Evolutionary conservation across 2,888 invertebrate species (phyloP).

Genomic region (Calameuta filiformis): DNA sequence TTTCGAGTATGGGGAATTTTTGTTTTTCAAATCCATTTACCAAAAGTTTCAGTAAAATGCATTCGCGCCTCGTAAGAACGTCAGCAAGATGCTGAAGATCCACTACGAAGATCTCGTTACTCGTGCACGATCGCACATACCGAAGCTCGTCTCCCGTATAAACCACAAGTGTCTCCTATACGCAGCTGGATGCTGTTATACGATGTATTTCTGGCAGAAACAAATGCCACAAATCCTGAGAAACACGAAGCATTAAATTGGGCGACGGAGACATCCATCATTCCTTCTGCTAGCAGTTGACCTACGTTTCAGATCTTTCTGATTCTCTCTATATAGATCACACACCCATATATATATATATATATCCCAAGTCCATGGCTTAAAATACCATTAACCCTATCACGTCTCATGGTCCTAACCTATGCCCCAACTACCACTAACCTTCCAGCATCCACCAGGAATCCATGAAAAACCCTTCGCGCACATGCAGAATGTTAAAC

Average conservation of each 20-base stretch:
- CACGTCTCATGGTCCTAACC: conserved; percentile 1
- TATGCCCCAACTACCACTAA: background rate
- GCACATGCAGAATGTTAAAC: background rate
- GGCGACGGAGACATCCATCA: conserved; percentile 25
- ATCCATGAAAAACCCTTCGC: background rate
- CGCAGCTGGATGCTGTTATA: conserved; percentile 1
- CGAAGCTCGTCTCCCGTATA: background rate
- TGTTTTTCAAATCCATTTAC: background rate
- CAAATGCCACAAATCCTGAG: conserved; percentile 22
- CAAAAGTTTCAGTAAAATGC: background rate
- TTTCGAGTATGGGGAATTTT: background rate
- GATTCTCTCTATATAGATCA: background rate
- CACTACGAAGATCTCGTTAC: background rate
- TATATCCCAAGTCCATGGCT: conserved; percentile 6
- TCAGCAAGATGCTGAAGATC: background rate
- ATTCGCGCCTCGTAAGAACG: background rate
- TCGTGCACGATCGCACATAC: background rate
- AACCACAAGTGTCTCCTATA: background rate
- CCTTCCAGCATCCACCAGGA: background rate
- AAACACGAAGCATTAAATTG: conserved; percentile 28
- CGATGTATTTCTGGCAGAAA: conserved; percentile 23
- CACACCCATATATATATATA: too few relatives aligned
- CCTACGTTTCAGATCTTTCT: background rate
- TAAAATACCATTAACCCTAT: conserved; percentile 17
- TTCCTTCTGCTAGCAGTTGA: conserved; percentile 10